Evolutionary conservation across 2,888 invertebrate genomes (phyloP).

Genomic region (Apantesis nais): DNA sequence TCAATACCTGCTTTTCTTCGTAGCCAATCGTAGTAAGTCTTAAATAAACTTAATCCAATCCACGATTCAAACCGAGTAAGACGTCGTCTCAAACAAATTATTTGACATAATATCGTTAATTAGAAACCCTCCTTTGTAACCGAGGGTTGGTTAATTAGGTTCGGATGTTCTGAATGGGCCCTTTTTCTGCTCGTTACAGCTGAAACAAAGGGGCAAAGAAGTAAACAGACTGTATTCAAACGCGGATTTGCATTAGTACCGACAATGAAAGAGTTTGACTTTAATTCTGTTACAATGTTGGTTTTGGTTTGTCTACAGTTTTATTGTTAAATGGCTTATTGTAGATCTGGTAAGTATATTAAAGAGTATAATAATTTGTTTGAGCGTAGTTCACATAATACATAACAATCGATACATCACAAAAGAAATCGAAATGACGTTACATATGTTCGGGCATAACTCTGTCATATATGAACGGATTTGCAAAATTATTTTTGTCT

Average conservation of each 20-base stretch:
- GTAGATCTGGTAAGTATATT: slow-evolving; percentile 20
- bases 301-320: slow-evolving; percentile 43
- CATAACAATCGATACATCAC: neutral
- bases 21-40: slow-evolving; percentile 70
- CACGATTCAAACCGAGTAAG: slow-evolving; percentile 74
- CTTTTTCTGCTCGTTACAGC: slow-evolving; percentile 85
- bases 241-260: slow-evolving; percentile 74
- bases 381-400: no score
- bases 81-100: slow-evolving; percentile 84
- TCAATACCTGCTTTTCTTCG: slow-evolving; percentile 62
- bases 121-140: slow-evolving; percentile 82
- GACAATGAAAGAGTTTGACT: slow-evolving; percentile 72
- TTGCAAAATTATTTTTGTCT: no score
- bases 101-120: slow-evolving; percentile 86
- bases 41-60: slow-evolving; percentile 81
- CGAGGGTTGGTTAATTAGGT: slow-evolving; percentile 82
- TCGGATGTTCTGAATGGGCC: slow-evolving; percentile 83
- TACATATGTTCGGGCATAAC: no score
- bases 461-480: no score
- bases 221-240: slow-evolving; percentile 81
- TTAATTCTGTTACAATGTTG: slow-evolving; percentile 58
- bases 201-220: slow-evolving; percentile 82
- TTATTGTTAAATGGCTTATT: slow-evolving; percentile 34
- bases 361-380: neutral
- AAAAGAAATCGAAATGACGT: neutral